Conservation (phyloP, 2,113 vertebrate genomes). For the Daphoenositta chrysoptera region DNA sequence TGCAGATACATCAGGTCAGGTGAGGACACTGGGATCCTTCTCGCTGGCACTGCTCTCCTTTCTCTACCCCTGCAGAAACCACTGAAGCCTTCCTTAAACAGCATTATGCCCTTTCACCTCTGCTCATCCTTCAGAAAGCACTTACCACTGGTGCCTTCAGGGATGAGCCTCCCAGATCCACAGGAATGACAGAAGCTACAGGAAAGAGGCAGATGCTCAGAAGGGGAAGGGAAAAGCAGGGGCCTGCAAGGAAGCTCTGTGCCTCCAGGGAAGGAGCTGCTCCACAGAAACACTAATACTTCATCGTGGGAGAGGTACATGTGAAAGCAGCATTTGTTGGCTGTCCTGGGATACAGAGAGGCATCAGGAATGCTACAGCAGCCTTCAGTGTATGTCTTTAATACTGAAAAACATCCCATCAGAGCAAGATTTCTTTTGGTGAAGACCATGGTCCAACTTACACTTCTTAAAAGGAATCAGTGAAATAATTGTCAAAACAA, state of each 20-base stretch:
- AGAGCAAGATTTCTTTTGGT: neutral
- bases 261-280: rapidly evolving
- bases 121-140: neutral
- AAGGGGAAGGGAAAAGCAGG: neutral
- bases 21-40: rapidly evolving
- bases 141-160: neutral
- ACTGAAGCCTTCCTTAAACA: neutral
- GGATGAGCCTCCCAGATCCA: neutral
- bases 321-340: neutral
- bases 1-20: neutral
- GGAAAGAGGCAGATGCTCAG: neutral
- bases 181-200: neutral
- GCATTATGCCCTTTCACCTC: neutral
- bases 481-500: neutral
- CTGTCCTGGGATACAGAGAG: neutral
- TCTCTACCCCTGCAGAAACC: neutral
- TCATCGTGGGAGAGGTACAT: rapidly evolving
- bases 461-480: neutral
- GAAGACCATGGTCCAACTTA: neutral
- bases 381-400: neutral
- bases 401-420: neutral
- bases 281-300: neutral
- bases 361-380: neutral
- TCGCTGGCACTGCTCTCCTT: rapidly evolving
- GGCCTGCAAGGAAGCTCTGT: neutral